phyloP scores from a whole-genome alignment of 2,888 invertebrate genomes.

The Tenthredo mesomela region DNA sequence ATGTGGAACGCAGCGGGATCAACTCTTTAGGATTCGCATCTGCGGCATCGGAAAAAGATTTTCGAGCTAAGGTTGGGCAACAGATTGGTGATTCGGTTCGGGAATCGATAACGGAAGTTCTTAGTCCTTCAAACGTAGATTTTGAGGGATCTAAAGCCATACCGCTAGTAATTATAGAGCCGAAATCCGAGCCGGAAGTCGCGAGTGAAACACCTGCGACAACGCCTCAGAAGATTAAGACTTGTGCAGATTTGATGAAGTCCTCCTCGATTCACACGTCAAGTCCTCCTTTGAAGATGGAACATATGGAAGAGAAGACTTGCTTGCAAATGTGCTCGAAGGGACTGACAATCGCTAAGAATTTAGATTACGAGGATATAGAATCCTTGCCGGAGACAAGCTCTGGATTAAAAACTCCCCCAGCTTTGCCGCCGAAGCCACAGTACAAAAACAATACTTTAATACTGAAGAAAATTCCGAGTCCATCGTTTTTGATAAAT shows the following conservation, averaged over 20 bases:
- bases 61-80: conserved; percentile 67
- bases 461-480: conserved; percentile 75
- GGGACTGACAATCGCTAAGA: conserved; percentile 74
- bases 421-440: conserved; percentile 89
- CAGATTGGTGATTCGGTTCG: conserved; percentile 52
- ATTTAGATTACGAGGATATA: conserved; percentile 76
- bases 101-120: conserved; percentile 50
- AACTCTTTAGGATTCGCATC: conserved; percentile 65
- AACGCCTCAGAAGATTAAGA: conserved; percentile 53
- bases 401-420: conserved; percentile 80
- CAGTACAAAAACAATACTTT: conserved; percentile 71
- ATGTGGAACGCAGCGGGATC: conserved; percentile 55
- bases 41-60: conserved; percentile 71
- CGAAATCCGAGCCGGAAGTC: conserved; percentile 62
- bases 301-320: conserved; percentile 73
- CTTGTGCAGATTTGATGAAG: conserved; percentile 49
- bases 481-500: conserved; percentile 76
- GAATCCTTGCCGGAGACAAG: conserved; percentile 73
- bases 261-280: conserved; percentile 55
- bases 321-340: conserved; percentile 74
- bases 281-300: conserved; percentile 67
- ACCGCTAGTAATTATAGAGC: conserved; percentile 72
- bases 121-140: conserved; percentile 60
- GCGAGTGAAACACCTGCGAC: conserved; percentile 54
- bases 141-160: conserved; percentile 69